Percentiles rank a stretch among this genome's conserved stretches.
phyloP scores from a whole-genome alignment of 2,113 vertebrate species.

The Scomber japonicus region DNA sequence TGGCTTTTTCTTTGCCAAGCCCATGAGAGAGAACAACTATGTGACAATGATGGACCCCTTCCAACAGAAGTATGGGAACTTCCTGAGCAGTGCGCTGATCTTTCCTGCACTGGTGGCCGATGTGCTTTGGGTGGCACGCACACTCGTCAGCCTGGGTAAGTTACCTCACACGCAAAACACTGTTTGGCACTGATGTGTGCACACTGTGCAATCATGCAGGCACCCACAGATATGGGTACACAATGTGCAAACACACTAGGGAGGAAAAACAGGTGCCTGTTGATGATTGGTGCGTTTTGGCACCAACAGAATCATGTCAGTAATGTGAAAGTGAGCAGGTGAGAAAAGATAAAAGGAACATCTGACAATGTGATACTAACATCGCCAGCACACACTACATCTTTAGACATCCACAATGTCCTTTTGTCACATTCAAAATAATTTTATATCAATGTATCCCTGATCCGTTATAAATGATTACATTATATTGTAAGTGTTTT shows the following conservation, averaged over 20 bases:
- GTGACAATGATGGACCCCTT: conserved; percentile 91
- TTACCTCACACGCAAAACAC: conserved; percentile 26
- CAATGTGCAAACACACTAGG: conserved; percentile 10
- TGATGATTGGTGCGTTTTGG: conserved; percentile 7
- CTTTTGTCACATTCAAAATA: not conserved
- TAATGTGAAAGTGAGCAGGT: not conserved
- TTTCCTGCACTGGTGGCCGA: conserved; percentile 89
- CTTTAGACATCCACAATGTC: not conserved
- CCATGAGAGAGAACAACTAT: conserved; percentile 89
- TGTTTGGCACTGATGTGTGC: not conserved
- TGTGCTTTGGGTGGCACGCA: conserved; percentile 90
- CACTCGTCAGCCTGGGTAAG: conserved; percentile 88
- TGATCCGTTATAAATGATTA: not conserved
- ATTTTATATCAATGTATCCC: not conserved
- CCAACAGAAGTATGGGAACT: conserved; percentile 86
- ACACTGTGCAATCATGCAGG: conserved; percentile 15
- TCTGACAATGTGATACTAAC: not conserved
- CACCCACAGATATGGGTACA: conserved; percentile 11
- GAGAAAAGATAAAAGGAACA: not conserved
- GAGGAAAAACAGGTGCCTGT: not conserved
- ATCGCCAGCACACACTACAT: not conserved
- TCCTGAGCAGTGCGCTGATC: conserved; percentile 85
- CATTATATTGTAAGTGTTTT: not conserved
- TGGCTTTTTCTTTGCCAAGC: conserved; percentile 89
- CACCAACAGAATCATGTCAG: not conserved